Conservation (phyloP, 2,888 invertebrate species). For the Hydropsyche betteni region DNA sequence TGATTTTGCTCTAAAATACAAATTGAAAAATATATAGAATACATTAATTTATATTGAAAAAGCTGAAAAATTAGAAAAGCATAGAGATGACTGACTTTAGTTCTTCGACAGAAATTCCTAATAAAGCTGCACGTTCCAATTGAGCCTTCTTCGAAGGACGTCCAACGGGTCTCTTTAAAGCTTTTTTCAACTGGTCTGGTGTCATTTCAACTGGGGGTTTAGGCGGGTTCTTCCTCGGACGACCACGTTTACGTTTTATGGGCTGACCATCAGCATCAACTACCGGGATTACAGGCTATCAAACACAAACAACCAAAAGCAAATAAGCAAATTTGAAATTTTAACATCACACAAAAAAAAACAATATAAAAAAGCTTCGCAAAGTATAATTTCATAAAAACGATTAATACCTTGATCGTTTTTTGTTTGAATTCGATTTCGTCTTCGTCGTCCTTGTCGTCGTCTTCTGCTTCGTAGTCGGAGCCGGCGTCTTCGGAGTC, state of each 20-base stretch:
- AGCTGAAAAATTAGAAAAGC: background rate
- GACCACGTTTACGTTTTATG: constrained; percentile 43
- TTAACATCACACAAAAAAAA: no score
- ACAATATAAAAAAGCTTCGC: no score
- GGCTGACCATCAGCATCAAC: background rate
- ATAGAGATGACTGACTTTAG: background rate
- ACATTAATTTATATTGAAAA: background rate
- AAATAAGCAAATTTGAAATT: no score
- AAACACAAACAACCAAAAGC: background rate
- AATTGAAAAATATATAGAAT: no score
- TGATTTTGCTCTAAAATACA: background rate
- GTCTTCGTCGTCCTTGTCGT: constrained; percentile 49
- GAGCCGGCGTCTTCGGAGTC: constrained; percentile 52
- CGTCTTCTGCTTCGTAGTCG: constrained; percentile 52
- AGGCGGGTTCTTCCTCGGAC: constrained; percentile 47
- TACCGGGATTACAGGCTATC: background rate
- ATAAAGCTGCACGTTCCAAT: constrained; percentile 21
- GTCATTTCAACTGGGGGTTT: background rate
- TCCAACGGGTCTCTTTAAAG: constrained; percentile 21
- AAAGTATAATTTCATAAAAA: no score
- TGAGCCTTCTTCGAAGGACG: constrained; percentile 27
- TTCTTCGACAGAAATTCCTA: constrained; percentile 27
- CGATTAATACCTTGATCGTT: background rate
- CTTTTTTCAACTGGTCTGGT: background rate
- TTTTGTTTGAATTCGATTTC: constrained; percentile 46